Evolutionary conservation across 2,888 invertebrate species (phyloP), one percentile per base, ranked within the genome.

Genomic region (Noctua janthina): DNA sequence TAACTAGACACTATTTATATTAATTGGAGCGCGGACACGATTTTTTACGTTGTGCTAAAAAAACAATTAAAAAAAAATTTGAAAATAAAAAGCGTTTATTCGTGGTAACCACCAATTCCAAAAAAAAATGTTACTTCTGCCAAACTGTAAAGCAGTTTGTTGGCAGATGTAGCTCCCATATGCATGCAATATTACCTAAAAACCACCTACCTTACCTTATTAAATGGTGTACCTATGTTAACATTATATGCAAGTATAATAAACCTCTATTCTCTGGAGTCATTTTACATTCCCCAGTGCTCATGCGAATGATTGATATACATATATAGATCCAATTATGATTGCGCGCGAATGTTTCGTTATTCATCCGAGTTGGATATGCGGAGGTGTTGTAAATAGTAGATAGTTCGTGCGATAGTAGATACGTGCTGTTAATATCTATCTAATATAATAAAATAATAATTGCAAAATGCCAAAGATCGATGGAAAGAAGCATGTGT

Each of bases 291-390:
- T 91, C 84, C 85, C 84, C 87, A 86, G 90, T 91, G 94, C 93
- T 90, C 84, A 87, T 91, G 95, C 95, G 95, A 95, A 94, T 93
- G 91, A 92, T 93, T 91, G 91, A 92, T 92, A 88, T 86, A 29
- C 29, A 29, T 29, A 92, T 93, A 91, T 92, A 91, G 87, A 93
- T 92, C 92, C 89, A 92, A 92, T 92, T 90, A 92, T 86, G 87
- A 92, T 83, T 92, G 91, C 90, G 86, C 91, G 94, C 94, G 94
- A 94, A 92, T 92, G 91, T 90, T 93, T 92, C 88, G 89, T 92
- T 92, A 92, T 90, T 89, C 84, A 90, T 90, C 87, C 88, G 84
- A 81, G 76, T 78, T 81, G 76, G 69, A 76, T 82, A 79, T 54
- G 76, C 56, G 71, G 76, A 80, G 68, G 64, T 84, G 74, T 83